A percentile compares a stretch with the other conserved stretches of the same genome.
phyloP scores from a whole-genome alignment of 2,888 invertebrate species.

The Apotomis betuletana region DNA sequence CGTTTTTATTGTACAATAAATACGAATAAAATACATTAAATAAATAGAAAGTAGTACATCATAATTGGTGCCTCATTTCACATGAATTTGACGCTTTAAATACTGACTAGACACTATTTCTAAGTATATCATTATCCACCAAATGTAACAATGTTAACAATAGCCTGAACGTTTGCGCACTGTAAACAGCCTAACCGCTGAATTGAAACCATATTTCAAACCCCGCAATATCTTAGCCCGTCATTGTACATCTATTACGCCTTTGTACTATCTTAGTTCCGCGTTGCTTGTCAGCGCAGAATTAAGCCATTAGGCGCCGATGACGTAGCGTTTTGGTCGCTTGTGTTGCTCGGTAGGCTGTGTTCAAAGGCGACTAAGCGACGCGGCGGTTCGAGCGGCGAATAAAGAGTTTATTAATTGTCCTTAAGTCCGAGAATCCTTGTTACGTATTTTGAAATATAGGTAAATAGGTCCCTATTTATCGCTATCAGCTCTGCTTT shows the following conservation, averaged over 20 bases:
- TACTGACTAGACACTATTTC: background rate
- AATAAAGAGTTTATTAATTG: no score
- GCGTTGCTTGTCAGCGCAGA: constrained; percentile 13
- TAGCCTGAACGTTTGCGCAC: background rate
- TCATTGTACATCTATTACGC: constrained; percentile 23
- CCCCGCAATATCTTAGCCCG: constrained; percentile 8
- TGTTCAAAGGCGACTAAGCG: no score
- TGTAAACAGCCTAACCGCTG: background rate
- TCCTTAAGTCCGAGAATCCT: no score
- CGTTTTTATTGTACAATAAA: no score
- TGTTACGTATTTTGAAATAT: background rate
- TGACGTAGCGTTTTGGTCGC: constrained; percentile 1
- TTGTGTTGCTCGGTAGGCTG: background rate
- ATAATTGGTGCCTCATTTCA: no score
- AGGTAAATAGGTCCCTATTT: no score
- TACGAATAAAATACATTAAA: no score
- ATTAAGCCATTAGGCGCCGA: constrained; percentile 27
- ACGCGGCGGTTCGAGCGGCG: no score
- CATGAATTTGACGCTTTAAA: no score
- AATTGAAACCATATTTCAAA: constrained; percentile 17
- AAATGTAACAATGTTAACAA: constrained; percentile 6
- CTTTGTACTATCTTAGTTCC: constrained; percentile 28
- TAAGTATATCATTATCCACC: background rate
- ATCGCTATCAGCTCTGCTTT: no score
- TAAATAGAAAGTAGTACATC: no score